phyloP scores from a whole-genome alignment of 35 echinoderm and acorn worm species.

The Lytechinus pictus region DNA sequence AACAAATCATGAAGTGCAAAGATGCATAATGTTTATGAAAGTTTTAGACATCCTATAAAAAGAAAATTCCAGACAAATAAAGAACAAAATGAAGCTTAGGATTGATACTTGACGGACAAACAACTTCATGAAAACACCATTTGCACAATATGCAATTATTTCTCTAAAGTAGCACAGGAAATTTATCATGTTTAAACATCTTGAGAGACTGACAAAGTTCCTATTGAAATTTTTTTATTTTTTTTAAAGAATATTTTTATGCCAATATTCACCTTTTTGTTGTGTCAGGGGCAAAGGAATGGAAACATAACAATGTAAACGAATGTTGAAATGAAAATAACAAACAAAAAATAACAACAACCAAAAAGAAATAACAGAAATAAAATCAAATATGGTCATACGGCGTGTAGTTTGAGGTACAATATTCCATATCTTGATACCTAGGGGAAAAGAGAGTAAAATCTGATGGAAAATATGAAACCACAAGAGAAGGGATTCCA shows the following conservation, averaged over 20 bases:
- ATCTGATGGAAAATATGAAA: neutral
- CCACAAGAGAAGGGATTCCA: neutral
- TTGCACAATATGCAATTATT: too few relatives aligned
- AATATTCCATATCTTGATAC: conserved; percentile 30
- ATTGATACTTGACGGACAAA: too few relatives aligned
- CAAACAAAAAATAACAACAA: too few relatives aligned
- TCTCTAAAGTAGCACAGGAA: too few relatives aligned
- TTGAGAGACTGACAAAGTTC: neutral
- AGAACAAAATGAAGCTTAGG: too few relatives aligned
- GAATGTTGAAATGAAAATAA: neutral
- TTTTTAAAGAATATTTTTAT: neutral
- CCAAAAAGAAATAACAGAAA: neutral
- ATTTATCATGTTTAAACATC: too few relatives aligned
- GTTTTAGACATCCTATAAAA: too few relatives aligned
- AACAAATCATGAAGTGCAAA: too few relatives aligned
- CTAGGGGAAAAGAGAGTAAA: conserved; percentile 28
- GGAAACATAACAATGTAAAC: conserved; percentile 8
- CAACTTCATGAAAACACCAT: too few relatives aligned
- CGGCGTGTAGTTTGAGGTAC: conserved; percentile 34
- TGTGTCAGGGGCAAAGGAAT: neutral
- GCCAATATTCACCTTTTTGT: neutral
- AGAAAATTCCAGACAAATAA: too few relatives aligned
- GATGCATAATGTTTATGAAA: too few relatives aligned
- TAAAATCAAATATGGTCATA: neutral
- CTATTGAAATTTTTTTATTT: neutral